These are phyloP conservation scores for Leucozona laternaria DNA, from an alignment of 2,888 invertebrate species.

Conservation along the genomic window DNA sequence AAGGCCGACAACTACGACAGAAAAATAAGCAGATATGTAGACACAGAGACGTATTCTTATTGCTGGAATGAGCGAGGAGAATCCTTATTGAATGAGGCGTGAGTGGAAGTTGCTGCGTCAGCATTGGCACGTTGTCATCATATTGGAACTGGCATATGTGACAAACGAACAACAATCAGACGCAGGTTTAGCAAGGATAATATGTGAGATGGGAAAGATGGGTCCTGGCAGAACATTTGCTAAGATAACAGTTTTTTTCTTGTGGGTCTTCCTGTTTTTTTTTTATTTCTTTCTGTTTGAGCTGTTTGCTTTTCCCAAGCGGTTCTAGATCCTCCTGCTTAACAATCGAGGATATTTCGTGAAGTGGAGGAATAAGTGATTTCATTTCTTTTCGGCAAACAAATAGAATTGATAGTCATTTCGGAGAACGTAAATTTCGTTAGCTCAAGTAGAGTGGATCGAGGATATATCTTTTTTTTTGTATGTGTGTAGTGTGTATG, in stretches of 20 bases:
- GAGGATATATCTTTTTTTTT: neutral
- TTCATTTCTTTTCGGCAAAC: conserved; percentile 57
- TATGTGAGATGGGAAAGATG: no score
- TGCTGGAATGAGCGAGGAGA: neutral
- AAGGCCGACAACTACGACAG: conserved; percentile 43
- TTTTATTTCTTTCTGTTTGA: neutral
- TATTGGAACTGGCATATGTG: conserved; percentile 70
- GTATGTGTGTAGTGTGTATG: conserved; percentile 8
- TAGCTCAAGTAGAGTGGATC: conserved; percentile 32
- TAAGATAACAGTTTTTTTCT: conserved; percentile 60
- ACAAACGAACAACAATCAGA: conserved; percentile 49
- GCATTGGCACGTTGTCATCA: conserved; percentile 75
- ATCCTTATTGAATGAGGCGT: conserved; percentile 1
- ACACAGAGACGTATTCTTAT: conserved; percentile 25
- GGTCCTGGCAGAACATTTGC: conserved; percentile 60
- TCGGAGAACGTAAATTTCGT: conserved; percentile 69
- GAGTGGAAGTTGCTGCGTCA: conserved; percentile 41
- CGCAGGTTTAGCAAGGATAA: conserved; percentile 40
- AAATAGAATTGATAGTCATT: conserved; percentile 74
- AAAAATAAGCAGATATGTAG: conserved; percentile 68
- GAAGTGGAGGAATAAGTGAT: conserved; percentile 70
- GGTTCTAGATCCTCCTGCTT: conserved; percentile 31
- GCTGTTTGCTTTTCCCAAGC: conserved; percentile 25
- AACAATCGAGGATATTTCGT: conserved; percentile 54
- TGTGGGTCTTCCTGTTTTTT: neutral